These are phyloP conservation scores for Cylindroiulus punctatus DNA, from an alignment of 2,888 invertebrate genomes.

Conservation along the genomic window DNA sequence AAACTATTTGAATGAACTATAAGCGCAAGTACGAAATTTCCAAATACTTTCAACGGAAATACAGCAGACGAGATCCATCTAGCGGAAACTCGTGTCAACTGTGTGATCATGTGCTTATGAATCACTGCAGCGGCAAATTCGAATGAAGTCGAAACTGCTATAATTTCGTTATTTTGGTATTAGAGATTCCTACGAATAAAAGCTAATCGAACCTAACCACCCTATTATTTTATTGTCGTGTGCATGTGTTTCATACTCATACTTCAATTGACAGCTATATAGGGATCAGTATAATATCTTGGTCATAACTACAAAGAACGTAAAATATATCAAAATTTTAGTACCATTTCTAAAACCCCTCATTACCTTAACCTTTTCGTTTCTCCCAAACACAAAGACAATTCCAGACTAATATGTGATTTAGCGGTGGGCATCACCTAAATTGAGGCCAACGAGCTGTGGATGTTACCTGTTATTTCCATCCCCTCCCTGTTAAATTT, in stretches of 20 bases:
- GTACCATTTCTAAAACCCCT: background rate
- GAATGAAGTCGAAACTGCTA: background rate
- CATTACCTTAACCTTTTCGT: background rate
- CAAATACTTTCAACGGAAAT: constrained; percentile 44
- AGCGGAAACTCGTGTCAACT: background rate
- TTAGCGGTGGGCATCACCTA: constrained; percentile 6
- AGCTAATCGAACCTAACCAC: too few species aligned
- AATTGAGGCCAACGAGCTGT: background rate
- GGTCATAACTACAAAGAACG: background rate
- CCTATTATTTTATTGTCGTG: too few species aligned
- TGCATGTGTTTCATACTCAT: too few species aligned
- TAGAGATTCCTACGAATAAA: too few species aligned
- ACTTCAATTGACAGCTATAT: too few species aligned
- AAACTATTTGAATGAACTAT: background rate
- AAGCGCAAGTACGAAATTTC: constrained; percentile 29
- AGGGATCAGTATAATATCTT: background rate
- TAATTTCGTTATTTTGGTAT: too few species aligned
- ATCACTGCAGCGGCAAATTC: background rate
- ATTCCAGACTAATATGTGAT: background rate
- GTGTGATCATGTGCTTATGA: background rate
- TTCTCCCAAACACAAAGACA: background rate
- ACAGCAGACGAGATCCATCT: background rate
- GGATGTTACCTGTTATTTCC: background rate
- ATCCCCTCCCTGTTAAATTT: background rate
- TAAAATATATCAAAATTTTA: background rate